A percentile compares a stretch with the other conserved stretches of the same genome.
phyloP scores from a whole-genome alignment of 2,888 invertebrate genomes.

The Melieria crassipennis region DNA sequence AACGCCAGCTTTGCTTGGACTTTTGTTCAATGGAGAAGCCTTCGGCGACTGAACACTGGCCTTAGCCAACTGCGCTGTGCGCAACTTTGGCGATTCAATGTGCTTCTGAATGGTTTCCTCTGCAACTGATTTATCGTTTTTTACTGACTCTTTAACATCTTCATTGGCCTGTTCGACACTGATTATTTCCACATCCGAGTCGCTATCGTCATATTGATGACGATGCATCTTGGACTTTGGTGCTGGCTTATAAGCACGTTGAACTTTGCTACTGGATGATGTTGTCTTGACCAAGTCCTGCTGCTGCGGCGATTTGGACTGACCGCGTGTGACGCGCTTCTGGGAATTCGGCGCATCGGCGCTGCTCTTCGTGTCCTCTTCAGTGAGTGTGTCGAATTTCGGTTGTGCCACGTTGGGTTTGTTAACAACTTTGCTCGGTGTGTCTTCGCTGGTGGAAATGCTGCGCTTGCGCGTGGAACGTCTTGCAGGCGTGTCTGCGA shows the following conservation, averaged over 20 bases:
- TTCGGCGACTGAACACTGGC: too few species aligned
- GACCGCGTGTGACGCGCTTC: constrained; percentile 40
- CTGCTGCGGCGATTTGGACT: constrained; percentile 44
- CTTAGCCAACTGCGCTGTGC: too few species aligned
- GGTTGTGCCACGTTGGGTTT: constrained; percentile 6
- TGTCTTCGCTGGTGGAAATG: constrained; percentile 38
- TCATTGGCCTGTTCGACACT: constrained; percentile 28
- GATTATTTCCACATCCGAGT: constrained; percentile 41
- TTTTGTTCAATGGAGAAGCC: too few species aligned
- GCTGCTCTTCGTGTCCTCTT: constrained; percentile 40
- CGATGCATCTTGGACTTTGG: constrained; percentile 30
- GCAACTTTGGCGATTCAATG: too few species aligned
- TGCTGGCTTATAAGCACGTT: constrained; percentile 9
- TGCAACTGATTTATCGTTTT: too few species aligned
- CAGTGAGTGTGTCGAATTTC: constrained; percentile 33
- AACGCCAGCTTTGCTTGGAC: too few species aligned
- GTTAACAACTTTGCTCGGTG: constrained; percentile 18
- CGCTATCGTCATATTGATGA: constrained; percentile 1
- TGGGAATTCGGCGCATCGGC: not conserved
- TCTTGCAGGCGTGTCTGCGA: constrained; percentile 44
- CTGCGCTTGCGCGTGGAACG: constrained; percentile 43
- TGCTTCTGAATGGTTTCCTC: too few species aligned
- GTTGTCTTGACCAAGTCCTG: not conserved
- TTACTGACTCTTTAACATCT: not conserved
- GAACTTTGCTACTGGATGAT: not conserved